Percentiles rank a stretch among this genome's conserved stretches.
Conservation (phyloP, 2,797 vertebrate species). For the Galago senegalensis region DNA sequence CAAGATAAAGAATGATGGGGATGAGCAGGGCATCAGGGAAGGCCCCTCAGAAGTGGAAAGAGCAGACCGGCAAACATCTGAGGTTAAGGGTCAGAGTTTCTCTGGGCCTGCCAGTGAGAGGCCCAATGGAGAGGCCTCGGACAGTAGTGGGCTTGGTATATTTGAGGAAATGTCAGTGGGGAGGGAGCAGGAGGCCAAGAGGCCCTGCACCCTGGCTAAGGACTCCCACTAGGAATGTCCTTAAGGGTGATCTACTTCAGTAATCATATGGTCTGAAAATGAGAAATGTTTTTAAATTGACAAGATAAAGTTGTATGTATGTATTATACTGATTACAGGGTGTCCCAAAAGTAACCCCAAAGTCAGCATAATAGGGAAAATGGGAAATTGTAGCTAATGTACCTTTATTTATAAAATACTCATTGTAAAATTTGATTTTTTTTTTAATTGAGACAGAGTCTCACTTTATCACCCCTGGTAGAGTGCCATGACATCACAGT, state of each 20-base stretch:
- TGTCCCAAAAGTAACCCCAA: no score
- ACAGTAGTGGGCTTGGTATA: no score
- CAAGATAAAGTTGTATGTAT: neutral
- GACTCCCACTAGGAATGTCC: neutral
- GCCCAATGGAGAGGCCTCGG: neutral
- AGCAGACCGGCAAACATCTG: neutral
- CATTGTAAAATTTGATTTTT: no score
- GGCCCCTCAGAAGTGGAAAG: neutral
- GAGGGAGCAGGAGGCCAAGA: neutral
- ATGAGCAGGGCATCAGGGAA: neutral
- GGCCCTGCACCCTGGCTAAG: neutral
- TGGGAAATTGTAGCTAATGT: no score
- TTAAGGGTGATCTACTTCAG: neutral
- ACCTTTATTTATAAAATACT: no score
- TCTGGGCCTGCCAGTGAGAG: neutral
- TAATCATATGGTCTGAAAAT: accelerated
- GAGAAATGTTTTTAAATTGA: neutral
- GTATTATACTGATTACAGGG: neutral
- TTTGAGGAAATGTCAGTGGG: neutral
- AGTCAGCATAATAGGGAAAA: no score
- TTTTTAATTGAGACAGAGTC: no score
- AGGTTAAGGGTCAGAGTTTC: no score
- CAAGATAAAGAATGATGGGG: neutral
- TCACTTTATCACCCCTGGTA: no score
- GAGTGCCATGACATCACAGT: no score